phyloP scores from a whole-genome alignment of 2,888 invertebrate genomes.

The Clunio marinus region DNA sequence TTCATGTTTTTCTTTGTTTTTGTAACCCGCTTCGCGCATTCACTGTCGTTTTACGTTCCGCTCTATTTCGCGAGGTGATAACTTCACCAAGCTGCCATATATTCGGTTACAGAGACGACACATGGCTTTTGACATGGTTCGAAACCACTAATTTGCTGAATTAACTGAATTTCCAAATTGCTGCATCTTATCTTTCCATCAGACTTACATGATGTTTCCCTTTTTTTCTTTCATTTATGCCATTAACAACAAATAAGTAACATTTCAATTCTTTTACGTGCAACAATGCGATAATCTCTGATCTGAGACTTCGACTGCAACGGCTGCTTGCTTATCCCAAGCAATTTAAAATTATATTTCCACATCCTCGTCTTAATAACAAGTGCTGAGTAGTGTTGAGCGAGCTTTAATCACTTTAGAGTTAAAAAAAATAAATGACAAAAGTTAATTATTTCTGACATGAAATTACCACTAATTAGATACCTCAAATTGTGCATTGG shows the following conservation, averaged over 20 bases:
- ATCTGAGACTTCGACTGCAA: neutral
- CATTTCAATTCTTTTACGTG: neutral
- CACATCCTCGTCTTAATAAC: neutral
- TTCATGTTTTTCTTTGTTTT: conserved; percentile 29
- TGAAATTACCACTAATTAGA: conserved; percentile 22
- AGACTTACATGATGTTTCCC: neutral
- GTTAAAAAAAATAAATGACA: neutral
- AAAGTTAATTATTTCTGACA: conserved; percentile 14
- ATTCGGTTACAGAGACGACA: too few species aligned
- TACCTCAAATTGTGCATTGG: neutral
- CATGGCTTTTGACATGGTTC: too few species aligned
- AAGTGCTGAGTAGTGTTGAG: too few species aligned
- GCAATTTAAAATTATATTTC: too few species aligned
- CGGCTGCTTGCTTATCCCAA: too few species aligned
- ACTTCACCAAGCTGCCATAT: neutral
- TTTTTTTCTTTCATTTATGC: too few species aligned
- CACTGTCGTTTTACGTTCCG: neutral
- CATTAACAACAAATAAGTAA: too few species aligned
- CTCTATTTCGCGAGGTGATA: neutral
- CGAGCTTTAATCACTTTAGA: conserved; percentile 1
- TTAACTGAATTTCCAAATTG: neutral
- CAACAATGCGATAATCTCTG: conserved; percentile 26
- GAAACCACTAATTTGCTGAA: neutral
- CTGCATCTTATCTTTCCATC: neutral
- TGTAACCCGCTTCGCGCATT: neutral